Conservation (phyloP, 2,113 vertebrate genomes). For the Mirza zaza region DNA sequence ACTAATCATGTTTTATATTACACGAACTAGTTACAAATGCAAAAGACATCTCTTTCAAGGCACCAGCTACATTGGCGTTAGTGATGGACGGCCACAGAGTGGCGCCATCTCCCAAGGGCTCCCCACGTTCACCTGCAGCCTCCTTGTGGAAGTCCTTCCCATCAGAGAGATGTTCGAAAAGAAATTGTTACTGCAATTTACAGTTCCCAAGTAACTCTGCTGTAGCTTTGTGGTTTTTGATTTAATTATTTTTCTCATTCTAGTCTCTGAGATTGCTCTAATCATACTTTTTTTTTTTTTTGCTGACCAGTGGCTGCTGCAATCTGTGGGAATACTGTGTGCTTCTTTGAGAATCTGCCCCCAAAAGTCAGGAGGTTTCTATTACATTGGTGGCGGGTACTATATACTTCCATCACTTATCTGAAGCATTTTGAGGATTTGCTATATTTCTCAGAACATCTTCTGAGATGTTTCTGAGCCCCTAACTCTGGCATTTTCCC, state of each 20-base stretch:
- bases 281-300: neutral
- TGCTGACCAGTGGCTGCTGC: neutral
- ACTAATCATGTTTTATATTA: neutral
- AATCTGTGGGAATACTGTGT: neutral
- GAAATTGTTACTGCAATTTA: neutral
- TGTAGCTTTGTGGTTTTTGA: neutral
- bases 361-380: neutral
- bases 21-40: neutral
- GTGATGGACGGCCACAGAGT: fast-evolving
- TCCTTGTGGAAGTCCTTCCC: fast-evolving
- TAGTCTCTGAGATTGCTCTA: neutral
- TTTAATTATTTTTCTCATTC: neutral
- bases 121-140: neutral
- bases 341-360: neutral
- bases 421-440: neutral
- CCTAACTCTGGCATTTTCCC: neutral
- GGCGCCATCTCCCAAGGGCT: neutral
- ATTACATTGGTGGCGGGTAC: fast-evolving
- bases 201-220: neutral
- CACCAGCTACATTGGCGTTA: fast-evolving
- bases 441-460: neutral
- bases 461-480: neutral
- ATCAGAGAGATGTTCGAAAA: fast-evolving
- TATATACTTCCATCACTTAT: neutral
- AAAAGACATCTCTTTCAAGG: neutral